These are phyloP conservation scores for Malacoraja senta DNA, from an alignment of 2,797 vertebrate genomes.

Conservation along the genomic window DNA sequence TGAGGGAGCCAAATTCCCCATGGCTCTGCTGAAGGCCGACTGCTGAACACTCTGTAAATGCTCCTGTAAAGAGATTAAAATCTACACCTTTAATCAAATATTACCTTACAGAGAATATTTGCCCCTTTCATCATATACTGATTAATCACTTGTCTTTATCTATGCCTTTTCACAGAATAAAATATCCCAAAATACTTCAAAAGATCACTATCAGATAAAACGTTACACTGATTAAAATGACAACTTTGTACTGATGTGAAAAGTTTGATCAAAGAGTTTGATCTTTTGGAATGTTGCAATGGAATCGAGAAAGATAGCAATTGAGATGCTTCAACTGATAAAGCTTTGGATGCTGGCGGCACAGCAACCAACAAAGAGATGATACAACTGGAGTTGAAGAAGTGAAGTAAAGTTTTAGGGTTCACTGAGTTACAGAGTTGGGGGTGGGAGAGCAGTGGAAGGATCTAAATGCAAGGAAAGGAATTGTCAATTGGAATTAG, in stretches of 20 bases:
- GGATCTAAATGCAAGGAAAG: not conserved
- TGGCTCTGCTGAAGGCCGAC: constrained; percentile 80
- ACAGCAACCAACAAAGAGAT: not conserved
- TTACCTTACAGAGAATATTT: not conserved
- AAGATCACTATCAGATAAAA: not conserved
- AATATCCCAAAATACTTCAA: not conserved
- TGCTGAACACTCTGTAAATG: constrained; percentile 96
- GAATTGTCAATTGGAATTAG: not conserved
- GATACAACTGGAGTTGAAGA: not conserved
- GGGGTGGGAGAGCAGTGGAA: not conserved
- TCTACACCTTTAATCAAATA: not conserved
- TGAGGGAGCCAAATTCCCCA: constrained; percentile 71
- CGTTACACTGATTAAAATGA: not conserved
- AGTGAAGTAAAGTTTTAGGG: no score
- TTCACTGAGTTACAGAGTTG: not conserved
- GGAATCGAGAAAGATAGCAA: no score
- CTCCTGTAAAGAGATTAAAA: constrained; percentile 61
- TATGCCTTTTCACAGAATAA: not conserved
- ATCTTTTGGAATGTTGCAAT: no score
- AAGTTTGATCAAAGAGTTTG: no score
- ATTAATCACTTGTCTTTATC: not conserved
- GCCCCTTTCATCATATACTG: not conserved
- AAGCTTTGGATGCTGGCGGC: no score
- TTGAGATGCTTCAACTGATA: no score
- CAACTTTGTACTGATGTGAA: not conserved